Evolutionary conservation across 2,888 invertebrate species (phyloP), one percentile per base, ranked within the genome.

Genomic region (Aproaerema taeniolella): DNA sequence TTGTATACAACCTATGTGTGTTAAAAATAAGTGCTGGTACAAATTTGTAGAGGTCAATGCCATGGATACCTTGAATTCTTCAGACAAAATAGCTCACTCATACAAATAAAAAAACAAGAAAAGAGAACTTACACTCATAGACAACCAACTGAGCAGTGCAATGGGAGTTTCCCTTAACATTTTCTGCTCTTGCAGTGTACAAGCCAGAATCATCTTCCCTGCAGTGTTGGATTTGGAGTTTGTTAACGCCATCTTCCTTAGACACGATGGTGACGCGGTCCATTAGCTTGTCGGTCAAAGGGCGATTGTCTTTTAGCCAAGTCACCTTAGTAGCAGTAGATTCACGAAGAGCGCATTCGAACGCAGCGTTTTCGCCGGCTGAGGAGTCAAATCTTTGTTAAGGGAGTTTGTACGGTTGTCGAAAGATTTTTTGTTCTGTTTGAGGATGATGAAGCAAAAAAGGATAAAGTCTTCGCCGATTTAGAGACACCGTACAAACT

Each of bases 271-370:
- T 88, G 37, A 94, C 91, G 10, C 95, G 89, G 65, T 94, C 94
- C 49, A 94, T 93, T 39, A 93, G 77, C 37, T 88, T 90, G 69
- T 94, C 93, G 29, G 91, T 90, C 55, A 96, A 67, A 0, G 93
- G 92, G 72, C 92, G 92, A 79, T 96, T 96, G 75, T 96, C 94
- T 75, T 95, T 96, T 51, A 96, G 72, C 96, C 96, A 97, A 9
- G 90, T 91, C 47, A 96, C 91, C 25, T 85, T 82, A 25, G 89
- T 87, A 9, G 90, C 90, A 34, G 87, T 81, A 12, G 90, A 88
- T 1, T 76, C 76, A 46, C 89, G 89, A 47, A 95, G 88, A 50
- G 91, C 88, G 67, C 95, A 94, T 75, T 95, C 94, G 78, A 96
- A 95, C 46, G 88, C 78, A 28, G 95, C 95, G 61, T 90, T 92